These are phyloP conservation scores for Drosophila borealis DNA, from an alignment of 2,888 invertebrate species.

Conservation along the genomic window DNA sequence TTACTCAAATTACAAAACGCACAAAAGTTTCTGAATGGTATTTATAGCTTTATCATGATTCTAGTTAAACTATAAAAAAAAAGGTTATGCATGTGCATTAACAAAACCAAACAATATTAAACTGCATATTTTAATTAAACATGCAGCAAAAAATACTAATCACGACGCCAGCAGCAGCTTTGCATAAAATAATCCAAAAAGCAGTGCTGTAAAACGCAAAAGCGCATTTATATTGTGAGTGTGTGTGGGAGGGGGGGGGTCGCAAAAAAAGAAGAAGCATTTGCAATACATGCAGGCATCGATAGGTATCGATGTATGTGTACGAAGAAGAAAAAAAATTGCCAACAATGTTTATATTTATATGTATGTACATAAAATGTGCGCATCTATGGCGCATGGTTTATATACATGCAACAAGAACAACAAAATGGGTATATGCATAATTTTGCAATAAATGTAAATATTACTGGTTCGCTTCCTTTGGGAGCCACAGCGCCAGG, in stretches of 20 bases:
- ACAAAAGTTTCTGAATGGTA: slow-evolving; percentile 20
- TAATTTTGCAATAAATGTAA: slow-evolving; percentile 65
- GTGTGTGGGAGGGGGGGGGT: too few species aligned
- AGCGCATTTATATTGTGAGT: neutral
- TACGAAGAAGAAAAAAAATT: slow-evolving; percentile 25
- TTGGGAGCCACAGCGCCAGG: slow-evolving; percentile 74
- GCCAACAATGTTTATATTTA: slow-evolving; percentile 31
- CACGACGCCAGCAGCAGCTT: slow-evolving; percentile 2
- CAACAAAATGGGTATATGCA: slow-evolving; percentile 49
- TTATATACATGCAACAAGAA: slow-evolving; percentile 19
- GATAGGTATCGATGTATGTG: neutral
- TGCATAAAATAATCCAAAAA: neutral
- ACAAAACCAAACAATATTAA: neutral
- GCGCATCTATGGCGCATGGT: slow-evolving; percentile 23
- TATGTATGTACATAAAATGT: slow-evolving; percentile 3
- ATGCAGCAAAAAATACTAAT: slow-evolving; percentile 7
- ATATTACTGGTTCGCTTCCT: slow-evolving; percentile 65
- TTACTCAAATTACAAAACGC: slow-evolving; percentile 57
- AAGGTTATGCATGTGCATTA: too few species aligned
- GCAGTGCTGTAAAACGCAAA: slow-evolving; percentile 15
- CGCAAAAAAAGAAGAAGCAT: too few species aligned
- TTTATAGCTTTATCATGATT: slow-evolving; percentile 8
- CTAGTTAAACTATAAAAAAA: neutral
- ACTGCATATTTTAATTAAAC: slow-evolving; percentile 5
- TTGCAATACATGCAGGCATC: neutral